Evolutionary conservation across 2,113 vertebrate genomes (phyloP), one percentile per base, ranked within the genome.

Genomic region (Conger conger): DNA sequence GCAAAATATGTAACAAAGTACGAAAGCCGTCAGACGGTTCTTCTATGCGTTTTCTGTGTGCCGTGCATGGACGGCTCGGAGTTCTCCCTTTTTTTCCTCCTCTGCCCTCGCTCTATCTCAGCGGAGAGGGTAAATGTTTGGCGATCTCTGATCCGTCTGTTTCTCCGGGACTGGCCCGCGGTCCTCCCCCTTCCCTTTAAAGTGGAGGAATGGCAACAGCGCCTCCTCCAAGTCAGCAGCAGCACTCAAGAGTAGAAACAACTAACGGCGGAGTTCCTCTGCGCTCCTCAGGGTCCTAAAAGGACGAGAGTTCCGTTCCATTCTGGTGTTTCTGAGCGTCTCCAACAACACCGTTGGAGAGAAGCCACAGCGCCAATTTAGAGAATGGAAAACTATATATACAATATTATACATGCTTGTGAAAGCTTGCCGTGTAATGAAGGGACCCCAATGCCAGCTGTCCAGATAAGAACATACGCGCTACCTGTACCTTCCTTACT

Each of bases 221-320:
- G 94, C 94, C 94, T 95, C 94, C 94, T 91, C 93, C 92, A 94
- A 93, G 95, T 92, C 94, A 95, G 93, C 91, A 89, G 92, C 93
- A 90, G 93, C 92, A 91, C 92, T 93, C 93, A 90, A 94, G 94
- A 93, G 93, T 91, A 93, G 90, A 93, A 89, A 92, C 92, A 93
- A 92, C 92, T 91, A 86, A 90, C 92, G 92, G 90, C 91, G 87
- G 93, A 91, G 94, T 92, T 92, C 92, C 80, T 78, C 87, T 8
- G 88, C 85, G 87, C 89, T 92, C 94, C 94, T 91, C 95, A 88
- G 94, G 95, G 95, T 95, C 95, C 93, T 95, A 95, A 91, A 95
- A 92, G 88, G 89, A 91, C 90, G 85, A 86, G n/a, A n/a, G n/a
- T n/a, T n/a, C 80, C 82, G 0, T 0, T 23, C 86, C 63, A 82